Evolutionary conservation across 2,888 invertebrate genomes (phyloP), one percentile per base, ranked within the genome.

Genomic region (Scaptomyza flava): DNA sequence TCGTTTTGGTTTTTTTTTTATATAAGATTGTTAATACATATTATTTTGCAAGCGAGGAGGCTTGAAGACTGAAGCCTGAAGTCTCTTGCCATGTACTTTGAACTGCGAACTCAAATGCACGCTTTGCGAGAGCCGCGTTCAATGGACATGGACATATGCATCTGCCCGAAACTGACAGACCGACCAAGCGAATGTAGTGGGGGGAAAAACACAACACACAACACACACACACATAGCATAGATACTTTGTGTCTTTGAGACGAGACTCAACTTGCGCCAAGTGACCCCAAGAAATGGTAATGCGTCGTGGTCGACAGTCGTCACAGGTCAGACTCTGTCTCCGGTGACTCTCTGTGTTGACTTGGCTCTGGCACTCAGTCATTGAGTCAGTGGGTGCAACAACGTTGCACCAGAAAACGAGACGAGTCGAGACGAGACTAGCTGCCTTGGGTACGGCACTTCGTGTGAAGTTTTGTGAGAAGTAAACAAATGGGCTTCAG

Each of bases 21-120:
- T 89, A 90, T 90, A 90, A 90, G 90, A 77, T 89, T 79, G 89
- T 84, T 90, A 90, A 90, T 90, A 90, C 82, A 90, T 90, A 90
- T 90, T 90, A 90, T 90, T 90, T 90, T 83, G 80, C 82, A 73
- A 75, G 77, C 76, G 20, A 34, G 17, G 17, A 17, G 17, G 17
- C 17, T 17, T 17, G 17, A 17, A 17, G 20, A 17, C 23, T 42
- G 53, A 7, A 17, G 8, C 36, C 53, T 58, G 52, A 38, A 34
- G 48, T 50, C 48, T 34, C 50, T 72, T 54, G 45, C 41, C 66
- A 58, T 79, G 81, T 89, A 89, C 87, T 82, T 80, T 85, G 88
- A 86, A 87, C 87, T 87, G 81, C 88, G 87, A 89, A 89, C 86
- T 74, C 81, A 67, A 68, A 61, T 71, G 85, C 76, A 79, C 72